A percentile compares a stretch with the other conserved stretches of the same genome.
phyloP scores from a whole-genome alignment of 1,140 invertebrate species.

The Heliconius melpomene region DNA sequence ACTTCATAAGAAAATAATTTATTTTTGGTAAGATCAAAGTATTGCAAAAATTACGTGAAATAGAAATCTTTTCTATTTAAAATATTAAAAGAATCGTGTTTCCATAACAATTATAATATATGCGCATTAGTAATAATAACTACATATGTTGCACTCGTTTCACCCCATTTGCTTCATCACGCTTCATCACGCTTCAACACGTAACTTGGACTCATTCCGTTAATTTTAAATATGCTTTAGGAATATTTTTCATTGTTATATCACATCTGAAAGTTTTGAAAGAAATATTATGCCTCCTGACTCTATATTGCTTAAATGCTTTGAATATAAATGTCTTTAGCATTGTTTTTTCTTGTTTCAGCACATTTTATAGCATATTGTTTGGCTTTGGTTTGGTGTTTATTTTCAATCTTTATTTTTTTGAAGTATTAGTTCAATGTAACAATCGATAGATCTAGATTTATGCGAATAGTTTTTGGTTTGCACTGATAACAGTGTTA shows the following conservation, averaged over 20 bases:
- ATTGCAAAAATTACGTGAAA: too few species aligned
- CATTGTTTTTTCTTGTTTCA: neutral
- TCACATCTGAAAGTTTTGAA: neutral
- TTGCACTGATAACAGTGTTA: neutral
- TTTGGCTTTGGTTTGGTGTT: conserved; percentile 1
- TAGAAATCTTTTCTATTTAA: neutral
- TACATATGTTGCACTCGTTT: conserved; percentile 45
- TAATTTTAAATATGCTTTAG: neutral
- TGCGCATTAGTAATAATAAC: conserved; percentile 48
- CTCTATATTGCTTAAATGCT: neutral
- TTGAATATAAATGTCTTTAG: neutral
- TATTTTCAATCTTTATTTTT: neutral
- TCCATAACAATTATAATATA: neutral
- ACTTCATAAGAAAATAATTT: too few species aligned
- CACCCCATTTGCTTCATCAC: conserved; percentile 45
- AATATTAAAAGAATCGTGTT: neutral
- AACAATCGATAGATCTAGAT: too few species aligned
- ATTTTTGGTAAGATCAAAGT: too few species aligned
- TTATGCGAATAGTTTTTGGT: neutral
- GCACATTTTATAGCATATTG: neutral
- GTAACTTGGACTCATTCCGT: conserved; percentile 16
- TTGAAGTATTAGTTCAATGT: neutral
- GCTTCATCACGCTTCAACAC: conserved; percentile 43
- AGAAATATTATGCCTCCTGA: neutral
- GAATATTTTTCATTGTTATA: neutral